Base-by-base conservation (phyloP, 2,888 invertebrate genomes). In the Enoplolaimus lenunculus region DNA sequence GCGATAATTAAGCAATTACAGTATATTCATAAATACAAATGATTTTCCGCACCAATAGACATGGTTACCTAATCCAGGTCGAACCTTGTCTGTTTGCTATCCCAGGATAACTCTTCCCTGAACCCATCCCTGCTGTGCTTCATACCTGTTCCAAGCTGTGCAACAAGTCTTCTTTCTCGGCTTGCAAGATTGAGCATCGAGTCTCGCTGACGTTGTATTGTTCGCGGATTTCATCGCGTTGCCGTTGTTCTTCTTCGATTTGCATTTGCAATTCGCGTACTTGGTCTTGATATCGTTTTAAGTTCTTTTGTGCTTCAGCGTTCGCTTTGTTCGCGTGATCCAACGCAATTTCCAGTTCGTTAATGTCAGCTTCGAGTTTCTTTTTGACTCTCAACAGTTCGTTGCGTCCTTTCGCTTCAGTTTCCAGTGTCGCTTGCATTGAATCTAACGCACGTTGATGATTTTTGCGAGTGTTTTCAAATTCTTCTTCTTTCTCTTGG, bases 301-400 rank as follows among this genome's bases (percentile, higher is more conserved):
- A 91, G 87, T 91, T 91, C 86, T 93, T 90, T 80, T 95, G 88
- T 77, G 95, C 94, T 87, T 97, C 95, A 87, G 93, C 91, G 86
- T 94, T 94, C 82, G 94, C 94, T 88, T 94, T 93, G 88, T 95
- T 95, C 82, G 95, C 93, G 84, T 93, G 93, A 86, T 62, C 64
- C 83, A 97, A 86, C 81, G 94, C 93, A 79, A 95, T 93, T 84
- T 97, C 95, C 75, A 97, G 87, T 85, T 95, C 94, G 84, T 94
- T 95, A 86, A 97, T 95, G 87, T 95, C 95, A 79, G 92, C 91
- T 85, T 98, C 98, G 82, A 98, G 88, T 87, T 98, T 98, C 91
- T 98, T 98, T 90, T 98, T 98, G 91, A 97, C 92, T 86, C 95
- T 90, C 80, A 97, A 88, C 77, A 95, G 95, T 87, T 98, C 98